A percentile compares a stretch with the other conserved stretches of the same genome.
phyloP scores from a whole-genome alignment of 1,140 invertebrate genomes.

The Pollicipes pollicipes region DNA sequence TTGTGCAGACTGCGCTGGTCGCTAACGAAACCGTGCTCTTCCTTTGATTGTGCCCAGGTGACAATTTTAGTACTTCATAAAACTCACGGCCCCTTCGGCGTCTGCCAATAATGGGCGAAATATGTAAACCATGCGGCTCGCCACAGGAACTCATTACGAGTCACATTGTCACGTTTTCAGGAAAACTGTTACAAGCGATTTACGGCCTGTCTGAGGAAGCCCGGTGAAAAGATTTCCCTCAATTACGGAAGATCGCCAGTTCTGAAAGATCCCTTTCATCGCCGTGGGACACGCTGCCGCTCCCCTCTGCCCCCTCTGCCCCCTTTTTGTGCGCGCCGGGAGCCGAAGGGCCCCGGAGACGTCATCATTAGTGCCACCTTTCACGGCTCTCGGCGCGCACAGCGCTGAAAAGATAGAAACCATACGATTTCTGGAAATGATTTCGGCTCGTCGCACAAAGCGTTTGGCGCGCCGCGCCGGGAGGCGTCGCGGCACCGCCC shows the following conservation, averaged over 20 bases:
- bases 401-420: not conserved
- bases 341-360: not conserved
- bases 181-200: not conserved
- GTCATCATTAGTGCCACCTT: not conserved
- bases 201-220: not conserved
- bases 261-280: not conserved
- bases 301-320: not conserved
- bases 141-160: not conserved
- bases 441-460: not conserved
- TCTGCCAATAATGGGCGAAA: not conserved
- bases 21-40: not conserved
- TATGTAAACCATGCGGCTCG: not conserved
- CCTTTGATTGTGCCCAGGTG: not conserved
- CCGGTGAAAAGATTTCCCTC: not conserved
- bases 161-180: not conserved
- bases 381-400: not conserved
- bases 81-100: not conserved
- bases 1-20: not conserved
- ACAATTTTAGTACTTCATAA: not conserved
- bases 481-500: no score
- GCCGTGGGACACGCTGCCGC: not conserved
- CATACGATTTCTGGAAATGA: conserved; percentile 2
- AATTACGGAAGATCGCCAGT: not conserved
- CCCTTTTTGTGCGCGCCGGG: not conserved
- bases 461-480: not conserved